Evolutionary conservation across 2,888 invertebrate species (phyloP), one percentile per base, ranked within the genome.

Genomic region (Holacanthella duospinosa): DNA sequence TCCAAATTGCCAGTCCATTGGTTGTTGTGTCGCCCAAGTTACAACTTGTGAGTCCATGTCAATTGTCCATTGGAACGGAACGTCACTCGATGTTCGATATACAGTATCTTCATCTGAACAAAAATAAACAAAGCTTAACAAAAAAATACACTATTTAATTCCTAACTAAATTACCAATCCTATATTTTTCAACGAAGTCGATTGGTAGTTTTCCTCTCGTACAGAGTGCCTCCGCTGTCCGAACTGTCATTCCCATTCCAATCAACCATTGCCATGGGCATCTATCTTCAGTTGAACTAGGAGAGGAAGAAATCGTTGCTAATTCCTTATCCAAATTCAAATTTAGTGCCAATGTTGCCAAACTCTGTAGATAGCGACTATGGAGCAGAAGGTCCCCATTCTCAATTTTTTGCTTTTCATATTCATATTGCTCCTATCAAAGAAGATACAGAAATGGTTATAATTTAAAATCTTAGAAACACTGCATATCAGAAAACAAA

Each of bases 1-100:
- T 4, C 84, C 84, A 43, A 82, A 80, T 75, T 84, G 84, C 84
- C 84, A 85, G 75, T 84, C 84, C 65, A 82, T 81, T 2, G 84
- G 84, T 43, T 79, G 77, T 69, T 82, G 80, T 1, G 80, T 81
- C 1, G 81, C 80, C 84, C 84, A 85, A 55, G 77, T 76, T 77
- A 85, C 82, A 48, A 85, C 81, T 74, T 84, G 82, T 59, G 80
- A 79, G 73, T 85, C 84, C 73, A 82, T 81, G 67, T 79, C 79
- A 53, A 82, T 73, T 60, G 77, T 80, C 85, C 84, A 85, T 27
- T 76, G 75, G 27, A 75, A 65, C 3, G 62, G 61, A 2, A 66
- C 66, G n/a, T 67, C 27, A 26, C 55, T 26, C 9, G 4, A 4
- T 53, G n/a, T 16, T 53, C 19, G 53, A 26, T 55, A 27, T 3